Evolutionary conservation across 2,797 vertebrate species (phyloP), one percentile per base, ranked within the genome.

Genomic region (Pteronotus mesoamericanus): DNA sequence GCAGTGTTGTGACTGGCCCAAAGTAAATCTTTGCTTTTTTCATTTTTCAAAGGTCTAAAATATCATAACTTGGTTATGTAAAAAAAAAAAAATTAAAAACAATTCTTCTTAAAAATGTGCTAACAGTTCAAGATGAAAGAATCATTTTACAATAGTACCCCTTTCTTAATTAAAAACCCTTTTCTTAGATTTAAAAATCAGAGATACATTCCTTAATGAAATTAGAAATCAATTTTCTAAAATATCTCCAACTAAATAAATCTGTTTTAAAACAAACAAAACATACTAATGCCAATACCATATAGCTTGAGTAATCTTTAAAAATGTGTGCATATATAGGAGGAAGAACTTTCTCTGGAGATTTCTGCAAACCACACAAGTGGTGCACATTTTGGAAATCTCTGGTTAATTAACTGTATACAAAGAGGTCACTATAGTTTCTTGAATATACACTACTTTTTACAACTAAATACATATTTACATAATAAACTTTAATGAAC

Each of bases 361-460:
- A 71, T 37, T 87, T 87, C 22, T 86, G 55, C 44, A 95, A 88
- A 39, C 77, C 2, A 96, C 0, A 26, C 6, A 3, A 18, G 0
- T 78, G 22, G 78, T 44, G 11, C 57, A 80, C 57, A 71, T 59
- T 95, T 82, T 46, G 37, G 83, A 88, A 96, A 24, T 29, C 34
- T 74, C 71, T 42, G 71, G 3, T n/a, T 80, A 95, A 64, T 94
- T 95, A 88, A 89, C 57, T 69, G 37, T 32, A 82, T 74, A 16
- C 21, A 71, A 21, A 94, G 34, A 59, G 21, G 78, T n/a, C n/a
- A 86, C 29, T 26, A 18, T 46, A 93, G 57, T 83, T 79, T 94
- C 96, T 88, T 83, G 92, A 89, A 87, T 93, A 91, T 92, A 85
- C 19, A 66, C 48, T 85, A 91, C 53, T 44, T 95, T 95, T 91